These are phyloP conservation scores for Thymelicus acteon DNA, from an alignment of 2,888 invertebrate genomes.

Conservation along the genomic window DNA sequence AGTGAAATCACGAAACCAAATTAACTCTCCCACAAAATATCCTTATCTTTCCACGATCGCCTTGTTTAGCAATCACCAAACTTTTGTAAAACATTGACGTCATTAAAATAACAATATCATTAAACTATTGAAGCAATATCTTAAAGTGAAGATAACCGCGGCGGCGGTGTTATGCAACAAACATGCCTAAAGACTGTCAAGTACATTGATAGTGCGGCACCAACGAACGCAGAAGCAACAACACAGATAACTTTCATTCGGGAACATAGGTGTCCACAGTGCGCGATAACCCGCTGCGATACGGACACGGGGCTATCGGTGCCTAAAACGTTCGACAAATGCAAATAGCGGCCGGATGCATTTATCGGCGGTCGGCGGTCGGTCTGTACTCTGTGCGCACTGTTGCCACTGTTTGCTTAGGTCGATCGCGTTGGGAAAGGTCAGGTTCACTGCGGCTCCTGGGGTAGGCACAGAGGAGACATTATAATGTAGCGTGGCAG, in stretches of 20 bases:
- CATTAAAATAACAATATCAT: not conserved
- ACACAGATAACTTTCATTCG: constrained; percentile 50
- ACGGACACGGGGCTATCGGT: constrained; percentile 57
- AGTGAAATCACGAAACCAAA: no score
- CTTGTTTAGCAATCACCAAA: no score
- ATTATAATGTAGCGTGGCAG: no score
- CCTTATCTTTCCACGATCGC: no score
- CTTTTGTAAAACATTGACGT: not conserved
- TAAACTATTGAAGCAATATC: not conserved
- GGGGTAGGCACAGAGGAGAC: constrained; percentile 1
- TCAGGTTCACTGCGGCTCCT: constrained; percentile 62
- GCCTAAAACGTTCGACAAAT: constrained; percentile 49
- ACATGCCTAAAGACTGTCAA: constrained; percentile 28
- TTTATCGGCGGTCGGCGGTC: constrained; percentile 56
- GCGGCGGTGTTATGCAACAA: constrained; percentile 9
- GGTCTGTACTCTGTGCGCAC: no score
- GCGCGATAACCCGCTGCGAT: constrained; percentile 45
- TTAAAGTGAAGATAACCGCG: constrained; percentile 1
- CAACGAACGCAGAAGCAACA: constrained; percentile 39
- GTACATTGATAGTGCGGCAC: constrained; percentile 33
- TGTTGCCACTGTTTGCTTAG: constrained; percentile 60
- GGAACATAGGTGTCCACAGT: constrained; percentile 46
- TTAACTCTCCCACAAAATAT: no score
- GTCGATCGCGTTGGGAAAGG: constrained; percentile 70
- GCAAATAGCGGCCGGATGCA: constrained; percentile 70